Evolutionary conservation across 2,797 vertebrate species (phyloP).

Genomic region (Otus scops): DNA sequence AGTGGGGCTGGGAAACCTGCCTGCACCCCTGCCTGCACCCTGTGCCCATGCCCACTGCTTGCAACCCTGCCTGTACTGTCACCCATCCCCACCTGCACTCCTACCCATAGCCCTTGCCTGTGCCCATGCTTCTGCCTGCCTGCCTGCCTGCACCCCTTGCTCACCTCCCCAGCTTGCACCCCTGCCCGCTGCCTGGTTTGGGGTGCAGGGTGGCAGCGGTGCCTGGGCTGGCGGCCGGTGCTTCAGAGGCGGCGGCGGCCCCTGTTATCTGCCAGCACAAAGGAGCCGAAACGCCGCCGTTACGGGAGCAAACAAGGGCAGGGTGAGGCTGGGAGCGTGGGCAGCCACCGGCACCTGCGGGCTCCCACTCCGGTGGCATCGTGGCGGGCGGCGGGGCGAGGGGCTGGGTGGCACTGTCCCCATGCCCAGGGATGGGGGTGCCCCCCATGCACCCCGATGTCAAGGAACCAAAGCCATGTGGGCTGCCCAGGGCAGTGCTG

Average conservation of each 20-base stretch:
- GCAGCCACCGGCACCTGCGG: background rate
- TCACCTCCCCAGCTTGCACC: background rate
- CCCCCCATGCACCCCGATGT: rapidly evolving
- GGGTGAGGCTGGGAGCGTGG: background rate
- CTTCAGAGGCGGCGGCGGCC: background rate
- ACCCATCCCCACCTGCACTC: background rate
- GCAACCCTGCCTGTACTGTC: background rate
- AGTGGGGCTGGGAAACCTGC: background rate
- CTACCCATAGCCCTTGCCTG: no score
- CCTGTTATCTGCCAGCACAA: conserved; percentile 29
- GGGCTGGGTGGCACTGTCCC: background rate
- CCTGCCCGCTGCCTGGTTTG: rapidly evolving
- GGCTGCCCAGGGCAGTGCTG: background rate
- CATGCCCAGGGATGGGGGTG: background rate
- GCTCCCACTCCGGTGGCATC: rapidly evolving
- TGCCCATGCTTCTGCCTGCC: background rate
- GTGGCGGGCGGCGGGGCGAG: rapidly evolving
- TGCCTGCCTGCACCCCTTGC: background rate
- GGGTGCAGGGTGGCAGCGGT: rapidly evolving
- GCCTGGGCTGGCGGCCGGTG: background rate
- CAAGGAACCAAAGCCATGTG: rapidly evolving
- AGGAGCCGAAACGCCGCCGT: background rate
- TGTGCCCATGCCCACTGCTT: background rate
- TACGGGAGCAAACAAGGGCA: background rate
- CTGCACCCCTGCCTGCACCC: background rate